These are phyloP conservation scores for Pungitius pungitius DNA, from an alignment of 2,113 vertebrate species.

Conservation along the genomic window DNA sequence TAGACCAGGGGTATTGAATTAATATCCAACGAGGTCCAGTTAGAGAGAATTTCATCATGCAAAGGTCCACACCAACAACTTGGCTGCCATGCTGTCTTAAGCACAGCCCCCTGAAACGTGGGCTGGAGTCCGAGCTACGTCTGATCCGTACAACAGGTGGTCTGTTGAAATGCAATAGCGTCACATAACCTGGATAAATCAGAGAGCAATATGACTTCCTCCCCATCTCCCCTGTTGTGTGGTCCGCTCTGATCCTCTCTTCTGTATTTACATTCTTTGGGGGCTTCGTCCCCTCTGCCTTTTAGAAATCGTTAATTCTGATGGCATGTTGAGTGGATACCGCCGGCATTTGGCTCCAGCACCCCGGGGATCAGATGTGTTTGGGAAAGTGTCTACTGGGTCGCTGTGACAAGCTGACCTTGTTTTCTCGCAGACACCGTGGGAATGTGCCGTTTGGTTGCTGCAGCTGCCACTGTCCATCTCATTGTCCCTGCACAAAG, in stretches of 20 bases:
- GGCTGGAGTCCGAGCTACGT: slow-evolving; percentile 46
- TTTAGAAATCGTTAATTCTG: slow-evolving; percentile 62
- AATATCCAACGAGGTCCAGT: too few relatives aligned
- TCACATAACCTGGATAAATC: slow-evolving; percentile 48
- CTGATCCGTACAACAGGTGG: slow-evolving; percentile 69
- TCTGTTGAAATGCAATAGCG: slow-evolving; percentile 53
- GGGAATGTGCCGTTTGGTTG: slow-evolving; percentile 61
- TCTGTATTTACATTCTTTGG: slow-evolving; percentile 70
- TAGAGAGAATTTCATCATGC: too few relatives aligned
- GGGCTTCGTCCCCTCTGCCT: slow-evolving; percentile 40
- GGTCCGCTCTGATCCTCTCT: slow-evolving; percentile 62
- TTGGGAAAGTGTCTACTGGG: slow-evolving; percentile 51
- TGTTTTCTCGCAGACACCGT: slow-evolving; percentile 59
- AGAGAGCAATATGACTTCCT: slow-evolving; percentile 42
- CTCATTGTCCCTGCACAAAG: slow-evolving; percentile 49
- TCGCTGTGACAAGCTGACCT: slow-evolving; percentile 59
- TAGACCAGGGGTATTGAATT: too few relatives aligned
- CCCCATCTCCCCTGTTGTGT: slow-evolving; percentile 56
- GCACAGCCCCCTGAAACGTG: slow-evolving; percentile 24
- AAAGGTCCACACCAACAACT: background rate
- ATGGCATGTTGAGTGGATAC: slow-evolving; percentile 58
- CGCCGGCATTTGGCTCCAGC: slow-evolving; percentile 44
- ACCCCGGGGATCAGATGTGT: slow-evolving; percentile 23
- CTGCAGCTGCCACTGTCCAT: slow-evolving; percentile 70
- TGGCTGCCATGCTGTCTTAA: slow-evolving; percentile 24